Conservation (phyloP, 2,113 vertebrate species). For the Chaetorhynchus papuensis region DNA sequence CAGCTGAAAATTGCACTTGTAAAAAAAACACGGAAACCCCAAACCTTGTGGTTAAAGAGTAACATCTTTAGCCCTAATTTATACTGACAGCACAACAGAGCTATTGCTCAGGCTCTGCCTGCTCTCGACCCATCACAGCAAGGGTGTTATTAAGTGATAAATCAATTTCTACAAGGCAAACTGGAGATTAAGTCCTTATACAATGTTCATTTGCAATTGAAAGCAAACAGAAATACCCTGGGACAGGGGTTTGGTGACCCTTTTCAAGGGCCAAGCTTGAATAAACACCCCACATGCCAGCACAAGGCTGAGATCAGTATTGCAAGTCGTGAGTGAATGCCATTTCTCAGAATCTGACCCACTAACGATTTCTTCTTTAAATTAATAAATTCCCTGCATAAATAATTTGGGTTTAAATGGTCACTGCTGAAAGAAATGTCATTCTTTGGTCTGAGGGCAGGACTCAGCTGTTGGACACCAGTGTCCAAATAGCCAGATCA, state of each 20-base stretch:
- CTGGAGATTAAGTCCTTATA: background rate
- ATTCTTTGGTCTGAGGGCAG: background rate
- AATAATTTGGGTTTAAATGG: background rate
- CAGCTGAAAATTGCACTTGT: constrained; percentile 46
- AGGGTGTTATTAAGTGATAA: constrained; percentile 49
- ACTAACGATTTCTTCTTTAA: background rate
- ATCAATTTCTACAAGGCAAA: constrained; percentile 51
- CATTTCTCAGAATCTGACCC: background rate
- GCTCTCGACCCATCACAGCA: background rate
- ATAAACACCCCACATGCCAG: background rate
- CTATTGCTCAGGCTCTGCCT: constrained; percentile 12
- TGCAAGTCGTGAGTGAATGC: background rate
- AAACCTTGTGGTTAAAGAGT: constrained; percentile 20
- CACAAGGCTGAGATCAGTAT: background rate
- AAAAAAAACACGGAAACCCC: constrained; percentile 6
- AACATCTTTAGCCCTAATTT: constrained; percentile 57
- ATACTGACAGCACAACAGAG: constrained; percentile 35
- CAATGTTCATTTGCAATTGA: constrained; percentile 19
- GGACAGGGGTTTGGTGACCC: background rate
- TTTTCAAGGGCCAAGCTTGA: background rate
- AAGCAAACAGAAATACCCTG: constrained; percentile 1
- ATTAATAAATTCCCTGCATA: background rate
- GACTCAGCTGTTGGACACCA: background rate
- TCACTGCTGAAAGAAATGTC: background rate
- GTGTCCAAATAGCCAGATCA: background rate